Evolutionary conservation across 2,888 invertebrate species (phyloP).

Genomic region (Willowsia nigromaculata): DNA sequence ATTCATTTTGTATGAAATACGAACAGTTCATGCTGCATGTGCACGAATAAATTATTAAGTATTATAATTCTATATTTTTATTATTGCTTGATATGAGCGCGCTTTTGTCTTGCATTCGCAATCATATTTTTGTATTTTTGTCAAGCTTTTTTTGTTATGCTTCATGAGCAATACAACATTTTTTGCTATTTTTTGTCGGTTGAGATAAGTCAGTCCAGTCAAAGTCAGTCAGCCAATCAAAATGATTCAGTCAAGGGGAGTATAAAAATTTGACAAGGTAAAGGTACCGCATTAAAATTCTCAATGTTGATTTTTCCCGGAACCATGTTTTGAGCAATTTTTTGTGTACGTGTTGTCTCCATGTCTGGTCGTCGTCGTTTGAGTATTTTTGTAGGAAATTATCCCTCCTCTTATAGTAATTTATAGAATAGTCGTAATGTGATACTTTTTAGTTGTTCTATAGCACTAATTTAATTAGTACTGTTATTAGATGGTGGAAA

Average conservation of each 20-base stretch:
- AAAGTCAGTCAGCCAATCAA: background rate
- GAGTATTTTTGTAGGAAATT: background rate
- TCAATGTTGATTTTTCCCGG: background rate
- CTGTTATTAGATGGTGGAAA: background rate
- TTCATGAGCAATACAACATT: background rate
- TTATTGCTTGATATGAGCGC: background rate
- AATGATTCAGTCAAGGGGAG: background rate
- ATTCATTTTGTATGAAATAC: too few species aligned
- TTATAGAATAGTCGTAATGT: background rate
- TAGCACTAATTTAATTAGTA: background rate
- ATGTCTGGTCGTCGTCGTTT: background rate
- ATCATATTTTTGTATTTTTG: conserved; percentile 8
- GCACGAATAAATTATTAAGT: background rate
- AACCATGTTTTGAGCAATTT: background rate
- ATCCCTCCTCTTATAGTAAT: background rate
- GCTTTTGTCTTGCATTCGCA: background rate
- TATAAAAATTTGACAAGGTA: background rate
- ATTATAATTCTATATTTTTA: background rate
- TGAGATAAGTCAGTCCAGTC: conserved; percentile 4
- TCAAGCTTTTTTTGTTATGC: background rate
- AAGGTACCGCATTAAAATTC: background rate
- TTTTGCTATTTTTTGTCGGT: conserved; percentile 2
- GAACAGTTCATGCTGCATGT: too few species aligned
- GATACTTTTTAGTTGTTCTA: background rate
- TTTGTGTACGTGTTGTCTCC: conserved; percentile 24